Evolutionary conservation across 2,888 invertebrate genomes (phyloP), one percentile per base, ranked within the genome.

Genomic region (Empis stercorea): DNA sequence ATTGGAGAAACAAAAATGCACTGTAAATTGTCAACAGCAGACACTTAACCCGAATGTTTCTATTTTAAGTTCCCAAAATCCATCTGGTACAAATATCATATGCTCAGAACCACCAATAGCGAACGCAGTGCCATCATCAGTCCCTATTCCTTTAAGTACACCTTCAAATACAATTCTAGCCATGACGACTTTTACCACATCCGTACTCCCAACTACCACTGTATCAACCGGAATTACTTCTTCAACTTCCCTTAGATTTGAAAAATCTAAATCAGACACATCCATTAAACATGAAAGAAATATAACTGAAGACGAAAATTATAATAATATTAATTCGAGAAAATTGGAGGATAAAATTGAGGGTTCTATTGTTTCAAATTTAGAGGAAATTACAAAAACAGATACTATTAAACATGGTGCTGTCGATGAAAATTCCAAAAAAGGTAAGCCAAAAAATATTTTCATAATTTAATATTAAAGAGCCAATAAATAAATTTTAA

Each of bases 161-260:
- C 56, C 67, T 45, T 57, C 64, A 66, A 62, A 70, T 68, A 51
- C 77, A 63, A 56, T 76, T 64, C 58, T 68, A 45, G 63, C 65
- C 11, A 65, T 66, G 60, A 60, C 70, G 2, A 61, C 66, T 11
- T 61, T 66, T 62, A 64, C 62, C 59, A 61, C 62, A 51, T 59
- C 66, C 43, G 45, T 51, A 6, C 48, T 46, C 10, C 50, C 54
- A 62, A 4, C 60, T 61, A 20, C 39, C 14, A 39, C 15, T 6
- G 10, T 16, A 16, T 47, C 51, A 34, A 37, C 48, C 11, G 40
- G 51, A n/a, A 44, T 52, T 7, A 46, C 52, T 11, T 43, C 46
- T 13, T 45, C 57, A 44, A 47, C 54, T 10, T 58, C 59, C n/a
- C 58, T 57, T 3, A 48, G 55, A 23, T 53, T 27, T 4, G 23